phyloP scores from a whole-genome alignment of 2,113 vertebrate genomes.

The Philantomba maxwellii region DNA sequence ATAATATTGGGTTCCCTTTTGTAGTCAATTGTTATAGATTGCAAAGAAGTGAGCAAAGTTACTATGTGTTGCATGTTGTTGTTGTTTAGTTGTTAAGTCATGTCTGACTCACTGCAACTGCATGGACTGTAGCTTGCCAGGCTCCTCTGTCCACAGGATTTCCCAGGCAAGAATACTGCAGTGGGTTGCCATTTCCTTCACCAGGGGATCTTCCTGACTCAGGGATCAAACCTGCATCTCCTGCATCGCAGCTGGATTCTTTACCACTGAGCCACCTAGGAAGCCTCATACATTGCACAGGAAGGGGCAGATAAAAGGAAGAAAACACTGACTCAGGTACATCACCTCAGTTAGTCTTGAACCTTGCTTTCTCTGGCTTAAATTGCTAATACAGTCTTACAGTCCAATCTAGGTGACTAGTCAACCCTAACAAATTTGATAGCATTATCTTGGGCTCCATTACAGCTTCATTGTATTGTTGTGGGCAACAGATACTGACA shows the following conservation, averaged over 20 bases:
- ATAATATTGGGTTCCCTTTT: not conserved
- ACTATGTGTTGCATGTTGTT: not conserved
- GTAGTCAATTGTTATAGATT: not conserved
- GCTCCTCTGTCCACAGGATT: not conserved
- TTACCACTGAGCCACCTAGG: not conserved
- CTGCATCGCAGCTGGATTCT: not conserved
- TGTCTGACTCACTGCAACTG: not conserved
- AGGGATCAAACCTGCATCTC: not conserved
- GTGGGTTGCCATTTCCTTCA: not conserved
- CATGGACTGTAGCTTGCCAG: not conserved
- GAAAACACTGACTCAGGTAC: not conserved
- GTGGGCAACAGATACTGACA: not conserved
- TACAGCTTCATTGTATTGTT: accelerated
- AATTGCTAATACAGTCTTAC: not conserved
- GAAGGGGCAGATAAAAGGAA: not conserved
- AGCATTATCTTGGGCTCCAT: not conserved
- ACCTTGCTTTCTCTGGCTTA: not conserved
- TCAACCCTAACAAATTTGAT: not conserved
- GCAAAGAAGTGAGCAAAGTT: not conserved
- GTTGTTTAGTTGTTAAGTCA: not conserved
- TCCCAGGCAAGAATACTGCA: not conserved
- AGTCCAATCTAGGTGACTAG: not conserved
- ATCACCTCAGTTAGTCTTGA: not conserved
- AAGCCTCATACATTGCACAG: not conserved
- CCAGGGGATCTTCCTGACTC: not conserved